Evolutionary conservation across 2,113 vertebrate species (phyloP).

Genomic region (Sphaerodactylus townsendi): DNA sequence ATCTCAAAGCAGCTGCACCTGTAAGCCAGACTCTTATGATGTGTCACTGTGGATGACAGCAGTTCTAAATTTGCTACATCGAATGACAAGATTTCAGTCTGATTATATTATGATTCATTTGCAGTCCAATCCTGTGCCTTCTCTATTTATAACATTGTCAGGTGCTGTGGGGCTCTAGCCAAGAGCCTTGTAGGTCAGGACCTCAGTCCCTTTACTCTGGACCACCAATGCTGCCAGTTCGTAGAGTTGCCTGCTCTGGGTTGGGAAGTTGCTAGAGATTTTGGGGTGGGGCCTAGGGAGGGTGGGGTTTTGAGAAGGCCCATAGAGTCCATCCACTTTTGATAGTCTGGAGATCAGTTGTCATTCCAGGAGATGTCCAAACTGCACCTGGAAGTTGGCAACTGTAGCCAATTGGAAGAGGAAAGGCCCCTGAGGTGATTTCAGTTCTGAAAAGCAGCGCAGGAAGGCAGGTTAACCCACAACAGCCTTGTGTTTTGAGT

Average conservation of each 20-base stretch:
- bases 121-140: background rate
- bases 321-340: too few relatives aligned
- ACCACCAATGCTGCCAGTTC: background rate
- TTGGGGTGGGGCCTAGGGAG: too few relatives aligned
- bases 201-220: background rate
- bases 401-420: background rate
- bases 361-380: too few relatives aligned
- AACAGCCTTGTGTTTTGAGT: too few relatives aligned
- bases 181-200: background rate
- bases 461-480: too few relatives aligned
- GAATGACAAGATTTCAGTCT: conserved; percentile 5
- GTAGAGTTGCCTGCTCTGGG: too few relatives aligned
- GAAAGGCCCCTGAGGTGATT: too few relatives aligned
- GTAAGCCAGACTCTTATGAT: conserved; percentile 1
- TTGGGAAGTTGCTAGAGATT: too few relatives aligned
- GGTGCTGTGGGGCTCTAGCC: background rate
- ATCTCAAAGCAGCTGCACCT: conserved; percentile 14
- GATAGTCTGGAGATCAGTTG: too few relatives aligned
- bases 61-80: conserved; percentile 1
- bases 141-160: background rate
- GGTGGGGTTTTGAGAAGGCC: too few relatives aligned
- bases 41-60: background rate
- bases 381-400: too few relatives aligned
- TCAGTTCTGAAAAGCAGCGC: too few relatives aligned
- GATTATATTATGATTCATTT: conserved; percentile 6